phyloP scores from a whole-genome alignment of 2,888 invertebrate genomes.

The Amblyjoppa fuscipennis region DNA sequence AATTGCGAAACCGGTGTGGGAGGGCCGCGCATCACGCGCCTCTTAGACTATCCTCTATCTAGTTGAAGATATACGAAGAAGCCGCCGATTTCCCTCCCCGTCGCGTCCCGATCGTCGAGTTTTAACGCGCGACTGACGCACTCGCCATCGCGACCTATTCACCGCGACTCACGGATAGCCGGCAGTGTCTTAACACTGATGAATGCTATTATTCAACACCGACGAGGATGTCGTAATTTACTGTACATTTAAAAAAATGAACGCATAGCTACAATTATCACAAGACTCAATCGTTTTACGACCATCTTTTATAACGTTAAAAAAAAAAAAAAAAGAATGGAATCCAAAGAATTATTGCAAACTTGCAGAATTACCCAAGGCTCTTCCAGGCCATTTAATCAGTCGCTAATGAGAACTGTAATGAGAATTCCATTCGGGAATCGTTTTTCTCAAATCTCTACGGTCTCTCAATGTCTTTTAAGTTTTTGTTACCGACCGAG shows the following conservation, averaged over 20 bases:
- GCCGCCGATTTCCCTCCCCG: background rate
- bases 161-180: conserved; percentile 8
- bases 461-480: no score
- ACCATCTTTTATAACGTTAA: background rate
- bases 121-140: conserved; percentile 36
- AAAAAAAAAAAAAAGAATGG: background rate
- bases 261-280: background rate
- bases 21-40: conserved; percentile 42
- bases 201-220: background rate
- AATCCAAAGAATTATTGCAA: background rate
- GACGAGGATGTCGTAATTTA: background rate
- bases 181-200: background rate
- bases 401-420: no score
- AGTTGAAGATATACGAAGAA: conserved; percentile 47
- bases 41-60: conserved; percentile 44
- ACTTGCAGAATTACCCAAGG: no score
- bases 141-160: conserved; percentile 48
- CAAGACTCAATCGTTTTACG: background rate
- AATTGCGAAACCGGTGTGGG: conserved; percentile 61
- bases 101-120: conserved; percentile 18
- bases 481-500: no score
- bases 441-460: no score
- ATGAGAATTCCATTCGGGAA: no score
- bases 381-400: no score
- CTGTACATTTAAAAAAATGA: background rate